Evolutionary conservation across 2,113 vertebrate species (phyloP), one percentile per base, ranked within the genome.

Genomic region (Cavia porcellus): DNA sequence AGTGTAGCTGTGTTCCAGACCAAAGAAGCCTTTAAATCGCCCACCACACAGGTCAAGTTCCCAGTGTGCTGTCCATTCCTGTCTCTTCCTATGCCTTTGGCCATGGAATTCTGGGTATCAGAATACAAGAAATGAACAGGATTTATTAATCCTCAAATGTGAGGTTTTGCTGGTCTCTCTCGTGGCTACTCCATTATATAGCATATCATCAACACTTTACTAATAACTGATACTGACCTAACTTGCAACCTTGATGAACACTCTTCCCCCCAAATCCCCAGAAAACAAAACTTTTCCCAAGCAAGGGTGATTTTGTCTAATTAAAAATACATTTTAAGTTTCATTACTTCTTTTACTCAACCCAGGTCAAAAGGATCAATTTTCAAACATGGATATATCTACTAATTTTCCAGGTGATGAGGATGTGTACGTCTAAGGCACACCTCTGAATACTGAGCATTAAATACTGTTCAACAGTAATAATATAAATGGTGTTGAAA

Each of bases 271-370:
- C 22, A 89, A 57, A 47, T 10, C 20, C 38, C 15, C 61, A 75
- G 22, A 80, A 89, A 94, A 79, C 32, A 83, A 62, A 52, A 25
- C 15, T 55, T 82, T 45, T 52, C 62, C 74, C n/a, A 89, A 86
- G 52, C 45, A 82, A 90, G 92, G 3, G 83, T 52, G 30, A 85
- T 38, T 88, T 45, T 83, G 45, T 30, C 74, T 81, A 92, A 28
- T 95, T 50, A 84, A n/a, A 97, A 86, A 93, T 35, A 64, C 2
- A 30, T 62, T 91, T 95, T 80, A 80, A 85, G 55, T 80, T 70
- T 38, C 66, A 72, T 24, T 74, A 86, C 45, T 94, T 94, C 42
- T 84, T 92, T 84, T 70, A 86, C 42, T 86, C 11, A 57, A 32
- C 62, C 82, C 7, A 91, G 47, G 45, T 89, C 75, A 93, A 55